phyloP scores from a whole-genome alignment of 92 coral and sea anemone genomes.

The Porites evermanni region DNA sequence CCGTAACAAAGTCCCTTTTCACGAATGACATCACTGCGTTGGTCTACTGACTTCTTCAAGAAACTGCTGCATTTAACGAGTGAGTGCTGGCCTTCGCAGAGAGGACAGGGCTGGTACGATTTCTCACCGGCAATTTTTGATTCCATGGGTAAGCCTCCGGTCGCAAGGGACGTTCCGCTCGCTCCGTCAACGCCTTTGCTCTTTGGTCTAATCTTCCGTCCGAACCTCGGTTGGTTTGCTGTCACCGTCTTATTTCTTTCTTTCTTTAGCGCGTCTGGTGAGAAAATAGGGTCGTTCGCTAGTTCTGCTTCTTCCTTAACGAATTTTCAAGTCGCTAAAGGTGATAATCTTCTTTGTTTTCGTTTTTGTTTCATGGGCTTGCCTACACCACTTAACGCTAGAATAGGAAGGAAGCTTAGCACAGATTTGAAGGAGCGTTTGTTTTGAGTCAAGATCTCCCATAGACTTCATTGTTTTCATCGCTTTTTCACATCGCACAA shows the following conservation, averaged over 20 bases:
- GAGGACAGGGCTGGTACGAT: no score
- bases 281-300: conserved; percentile 62
- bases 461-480: no score
- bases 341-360: conserved; percentile 11
- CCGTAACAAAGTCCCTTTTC: conserved; percentile 27
- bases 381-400: conserved; percentile 69
- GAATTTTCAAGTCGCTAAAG: conserved; percentile 44
- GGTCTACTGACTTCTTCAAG: no score
- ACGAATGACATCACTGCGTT: no score
- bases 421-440: no score
- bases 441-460: no score
- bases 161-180: no score
- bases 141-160: no score
- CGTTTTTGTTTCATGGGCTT: conserved; percentile 43
- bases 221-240: background rate
- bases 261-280: conserved; percentile 41
- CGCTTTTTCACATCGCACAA: conserved; percentile 22
- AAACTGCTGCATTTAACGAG: no score
- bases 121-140: no score
- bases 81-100: no score
- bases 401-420: conserved; percentile 21
- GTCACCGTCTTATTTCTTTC: conserved; percentile 25
- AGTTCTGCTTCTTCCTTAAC: conserved; percentile 55
- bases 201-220: background rate
- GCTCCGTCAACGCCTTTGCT: background rate